A percentile compares a stretch with the other conserved stretches of the same genome.
Conservation (phyloP, 2,113 vertebrate genomes). For the Oostethus manadensis region DNA sequence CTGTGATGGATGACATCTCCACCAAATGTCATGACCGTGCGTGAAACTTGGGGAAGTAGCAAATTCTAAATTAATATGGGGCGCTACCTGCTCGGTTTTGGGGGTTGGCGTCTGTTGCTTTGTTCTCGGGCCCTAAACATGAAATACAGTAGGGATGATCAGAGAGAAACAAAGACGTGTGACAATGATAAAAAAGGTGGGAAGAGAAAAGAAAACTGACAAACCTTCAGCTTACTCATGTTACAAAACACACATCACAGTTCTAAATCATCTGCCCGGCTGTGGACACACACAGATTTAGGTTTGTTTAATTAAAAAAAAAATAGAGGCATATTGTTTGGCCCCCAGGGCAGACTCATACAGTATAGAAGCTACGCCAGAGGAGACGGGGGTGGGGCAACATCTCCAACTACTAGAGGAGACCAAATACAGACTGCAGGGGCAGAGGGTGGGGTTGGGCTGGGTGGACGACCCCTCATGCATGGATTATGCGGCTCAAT, state of each 20-base stretch:
- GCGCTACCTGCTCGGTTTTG: no score
- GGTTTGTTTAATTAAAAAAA: slow-evolving; percentile 62
- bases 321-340: slow-evolving; percentile 69
- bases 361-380: slow-evolving; percentile 67
- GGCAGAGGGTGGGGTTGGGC: slow-evolving; percentile 12
- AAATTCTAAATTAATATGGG: no score
- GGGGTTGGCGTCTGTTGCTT: no score
- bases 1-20: no score
- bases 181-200: not conserved
- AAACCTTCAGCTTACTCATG: not conserved
- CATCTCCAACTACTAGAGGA: slow-evolving; percentile 36
- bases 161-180: not conserved
- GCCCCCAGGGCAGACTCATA: slow-evolving; percentile 75
- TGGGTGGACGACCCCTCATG: slow-evolving; percentile 40
- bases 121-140: no score
- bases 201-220: not conserved
- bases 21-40: no score
- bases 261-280: slow-evolving; percentile 6
- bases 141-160: not conserved
- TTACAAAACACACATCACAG: no score
- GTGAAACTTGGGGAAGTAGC: no score
- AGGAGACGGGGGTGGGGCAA: slow-evolving; percentile 46
- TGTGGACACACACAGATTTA: slow-evolving; percentile 13
- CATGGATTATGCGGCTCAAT: slow-evolving; percentile 69
- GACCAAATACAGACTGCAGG: slow-evolving; percentile 28